A percentile compares a stretch with the other conserved stretches of the same genome.
Conservation (phyloP, 2,888 invertebrate genomes). For the Gymnoscelis rufifasciata region DNA sequence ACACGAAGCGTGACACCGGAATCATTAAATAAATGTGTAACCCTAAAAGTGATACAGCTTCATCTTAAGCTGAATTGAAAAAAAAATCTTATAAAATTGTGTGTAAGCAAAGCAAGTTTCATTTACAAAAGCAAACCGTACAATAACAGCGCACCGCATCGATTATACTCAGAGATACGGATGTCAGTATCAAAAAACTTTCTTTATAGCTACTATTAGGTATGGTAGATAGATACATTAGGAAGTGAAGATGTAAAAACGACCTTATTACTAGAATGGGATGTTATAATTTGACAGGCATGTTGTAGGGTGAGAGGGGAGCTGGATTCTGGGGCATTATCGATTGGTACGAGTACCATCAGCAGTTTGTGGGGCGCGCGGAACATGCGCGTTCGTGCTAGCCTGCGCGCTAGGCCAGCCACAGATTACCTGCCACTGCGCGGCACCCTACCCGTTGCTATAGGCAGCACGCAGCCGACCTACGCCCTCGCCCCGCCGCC, state of each 20-base stretch:
- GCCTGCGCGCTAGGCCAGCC: conserved; percentile 21
- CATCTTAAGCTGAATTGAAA: neutral
- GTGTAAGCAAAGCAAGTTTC: neutral
- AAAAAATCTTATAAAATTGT: neutral
- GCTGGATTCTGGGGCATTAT: conserved; percentile 68
- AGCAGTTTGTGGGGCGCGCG: conserved; percentile 60
- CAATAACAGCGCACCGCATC: conserved; percentile 31
- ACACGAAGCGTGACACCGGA: neutral
- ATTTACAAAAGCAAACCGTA: conserved; percentile 32
- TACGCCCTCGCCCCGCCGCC: conserved; percentile 15
- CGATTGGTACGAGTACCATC: conserved; percentile 73
- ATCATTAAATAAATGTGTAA: neutral
- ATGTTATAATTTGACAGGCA: conserved; percentile 69
- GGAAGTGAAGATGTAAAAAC: conserved; percentile 59
- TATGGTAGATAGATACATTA: conserved; percentile 53
- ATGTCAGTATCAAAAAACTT: conserved; percentile 50
- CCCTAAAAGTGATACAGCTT: neutral
- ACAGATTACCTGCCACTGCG: conserved; percentile 21
- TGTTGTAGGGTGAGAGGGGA: conserved; percentile 62
- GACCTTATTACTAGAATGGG: conserved; percentile 69
- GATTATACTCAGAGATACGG: conserved; percentile 48
- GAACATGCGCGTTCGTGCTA: conserved; percentile 35
- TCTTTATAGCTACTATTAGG: conserved; percentile 66
- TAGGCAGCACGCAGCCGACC: conserved; percentile 17
- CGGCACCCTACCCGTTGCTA: conserved; percentile 15